Conservation (phyloP, 2,888 invertebrate genomes). For the Amphipyra tragopoginis region DNA sequence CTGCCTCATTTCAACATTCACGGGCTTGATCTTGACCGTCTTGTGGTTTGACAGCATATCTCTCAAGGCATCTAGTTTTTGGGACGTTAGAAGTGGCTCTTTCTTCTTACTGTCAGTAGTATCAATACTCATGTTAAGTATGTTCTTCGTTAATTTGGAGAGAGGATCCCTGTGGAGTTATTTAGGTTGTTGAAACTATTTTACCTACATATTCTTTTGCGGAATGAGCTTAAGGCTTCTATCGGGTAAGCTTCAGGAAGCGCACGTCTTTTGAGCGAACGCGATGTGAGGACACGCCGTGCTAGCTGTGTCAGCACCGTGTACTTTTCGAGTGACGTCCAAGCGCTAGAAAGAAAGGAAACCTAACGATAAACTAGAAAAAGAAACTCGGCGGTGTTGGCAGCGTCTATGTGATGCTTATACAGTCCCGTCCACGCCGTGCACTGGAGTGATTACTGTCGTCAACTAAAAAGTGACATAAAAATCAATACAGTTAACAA, state of each 20-base stretch:
- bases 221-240: not conserved
- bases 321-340: not conserved
- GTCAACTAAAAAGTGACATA: too few relatives aligned
- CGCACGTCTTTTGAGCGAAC: not conserved
- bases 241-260: not conserved
- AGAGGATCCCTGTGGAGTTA: slow-evolving; percentile 77
- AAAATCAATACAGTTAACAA: too few relatives aligned
- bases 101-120: slow-evolving; percentile 73
- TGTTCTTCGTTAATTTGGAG: slow-evolving; percentile 86
- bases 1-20: slow-evolving; percentile 82
- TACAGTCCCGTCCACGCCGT: too few relatives aligned
- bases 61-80: slow-evolving; percentile 87
- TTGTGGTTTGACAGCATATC: slow-evolving; percentile 87
- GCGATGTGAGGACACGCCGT: not conserved
- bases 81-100: slow-evolving; percentile 80
- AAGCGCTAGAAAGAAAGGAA: not conserved
- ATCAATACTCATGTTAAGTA: slow-evolving; percentile 87
- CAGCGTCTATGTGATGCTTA: too few relatives aligned
- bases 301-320: not conserved
- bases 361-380: not conserved
- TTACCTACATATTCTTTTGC: slow-evolving; percentile 7
- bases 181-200: slow-evolving; percentile 2
- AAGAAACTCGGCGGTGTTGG: not conserved
- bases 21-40: slow-evolving; percentile 86
- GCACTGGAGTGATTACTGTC: too few relatives aligned